These are phyloP conservation scores for Drosophila lowei DNA, from an alignment of 1,140 invertebrate species.

Conservation along the genomic window DNA sequence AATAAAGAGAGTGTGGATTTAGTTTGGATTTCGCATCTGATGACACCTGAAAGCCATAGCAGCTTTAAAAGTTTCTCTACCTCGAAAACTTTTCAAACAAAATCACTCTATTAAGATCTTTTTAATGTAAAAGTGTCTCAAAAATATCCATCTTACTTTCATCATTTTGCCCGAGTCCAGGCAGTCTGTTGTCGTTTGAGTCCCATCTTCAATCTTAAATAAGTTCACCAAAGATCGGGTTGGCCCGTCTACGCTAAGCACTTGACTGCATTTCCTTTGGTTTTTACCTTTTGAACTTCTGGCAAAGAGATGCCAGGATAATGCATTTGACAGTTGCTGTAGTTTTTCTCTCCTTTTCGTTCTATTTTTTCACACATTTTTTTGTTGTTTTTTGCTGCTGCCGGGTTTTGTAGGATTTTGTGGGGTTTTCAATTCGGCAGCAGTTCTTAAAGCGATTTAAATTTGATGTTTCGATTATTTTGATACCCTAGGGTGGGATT, in stretches of 20 bases:
- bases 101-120: not conserved
- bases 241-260: constrained; percentile 12
- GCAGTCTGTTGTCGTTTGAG: not conserved
- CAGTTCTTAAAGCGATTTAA: constrained; percentile 10
- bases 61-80: no score
- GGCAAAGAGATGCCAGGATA: constrained; percentile 49
- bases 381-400: not conserved
- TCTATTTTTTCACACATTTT: constrained; percentile 1
- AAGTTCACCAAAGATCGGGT: constrained; percentile 6
- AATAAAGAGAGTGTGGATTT: no score
- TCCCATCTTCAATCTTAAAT: constrained; percentile 17
- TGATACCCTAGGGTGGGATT: not conserved
- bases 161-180: not conserved
- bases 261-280: constrained; percentile 35
- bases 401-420: constrained; percentile 19
- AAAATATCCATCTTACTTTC: not conserved
- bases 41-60: no score
- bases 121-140: no score
- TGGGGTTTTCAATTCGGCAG: constrained; percentile 35
- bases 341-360: constrained; percentile 14
- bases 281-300: constrained; percentile 49
- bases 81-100: not conserved
- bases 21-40: no score
- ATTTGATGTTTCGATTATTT: not conserved
- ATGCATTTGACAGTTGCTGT: constrained; percentile 55